Base-by-base conservation (phyloP, 1,140 invertebrate species). In the Eumaeus atala region DNA sequence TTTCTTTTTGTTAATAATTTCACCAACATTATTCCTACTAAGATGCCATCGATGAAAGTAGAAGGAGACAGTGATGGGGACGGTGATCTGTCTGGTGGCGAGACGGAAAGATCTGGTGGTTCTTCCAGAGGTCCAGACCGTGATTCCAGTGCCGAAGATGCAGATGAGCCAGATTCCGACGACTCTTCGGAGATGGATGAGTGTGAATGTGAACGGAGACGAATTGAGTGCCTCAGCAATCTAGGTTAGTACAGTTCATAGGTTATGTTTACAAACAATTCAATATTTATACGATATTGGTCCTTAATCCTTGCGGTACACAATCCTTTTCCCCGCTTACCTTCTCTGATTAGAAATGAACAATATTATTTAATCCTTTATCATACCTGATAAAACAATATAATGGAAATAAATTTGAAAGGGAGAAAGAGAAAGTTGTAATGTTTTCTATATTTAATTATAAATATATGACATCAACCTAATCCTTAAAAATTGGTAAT, bases 111-210 rank as follows among this genome's bases (percentile, higher is more conserved):
- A 60, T 91, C 91, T 36, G 91, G 88, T 58, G 89, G 86, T 35
- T 90, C 88, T 17, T 91, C 90, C 56, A 85, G 90, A 59, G 90
- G 89, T 2, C 90, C 86, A 16, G 91, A 90, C 28, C 89, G 91
- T 17, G 92, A 93, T 57, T 92, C 92, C 62, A 93, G 92, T 62
- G 92, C 91, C 56, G 92, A 92, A 58, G 90, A 91, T 70, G 90
- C 89, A 49, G 91, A 92, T 70, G 92, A 93, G 63, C 92, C 89
- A 16, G 93, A 94, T 58, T 93, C 93, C 9, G 93, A 94, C 88
- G 93, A 94, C 74, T 93, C 92, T 51, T 94, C 92, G 74, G 97
- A 98, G 84, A 93, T 98, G 91, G 96, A 98, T 86, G 95, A 97
- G 83, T 94, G 93, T 63, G 96, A 97, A 88, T 97, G 95, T 70